Base-by-base conservation (phyloP, 2,888 invertebrate genomes). In the Metallyticus violacea region DNA sequence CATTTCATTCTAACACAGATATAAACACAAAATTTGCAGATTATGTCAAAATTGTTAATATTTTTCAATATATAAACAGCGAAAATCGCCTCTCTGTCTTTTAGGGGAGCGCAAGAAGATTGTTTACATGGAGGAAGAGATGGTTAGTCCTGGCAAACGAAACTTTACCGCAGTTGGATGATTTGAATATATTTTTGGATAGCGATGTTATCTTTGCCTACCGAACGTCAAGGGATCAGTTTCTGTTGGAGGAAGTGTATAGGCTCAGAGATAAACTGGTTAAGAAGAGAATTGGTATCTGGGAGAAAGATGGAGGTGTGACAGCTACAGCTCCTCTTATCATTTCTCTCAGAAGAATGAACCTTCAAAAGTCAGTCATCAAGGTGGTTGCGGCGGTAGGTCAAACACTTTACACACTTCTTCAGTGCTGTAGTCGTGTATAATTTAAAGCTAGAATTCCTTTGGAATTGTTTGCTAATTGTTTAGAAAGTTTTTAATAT, bases 351-450 rank as follows among this genome's bases (percentile, higher is more conserved):
- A 86, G 87, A 26, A 85, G 88, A 40, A 81, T 84, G 27, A 84
- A 88, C 28, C 79, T 87, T 26, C 76, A 78, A 79, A 80, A 78
- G 4, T 76, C 85, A 3, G 26, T 15, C 1, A 30, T 88, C 40
- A 85, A 26, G 26, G 82, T 82, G 1, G 81, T 80, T 15, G 86
- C 87, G 26, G 88, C 87, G 81, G 88, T 88, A 30, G 76, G 88
- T 81, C n/a, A 77, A 30, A 3, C n/a, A n/a, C n/a, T n/a, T n/a
- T n/a, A n/a, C n/a, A n/a, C n/a, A n/a, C n/a, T n/a, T n/a, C n/a
- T n/a, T n/a, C n/a, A n/a, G n/a, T n/a, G n/a, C n/a, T n/a, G n/a
- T n/a, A n/a, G n/a, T n/a, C n/a, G n/a, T n/a, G n/a, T n/a, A n/a
- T n/a, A n/a, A n/a, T n/a, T n/a, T n/a, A n/a, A n/a, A n/a, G n/a